Evolutionary conservation across 2,797 vertebrate genomes (phyloP).

Genomic region (Lepus oiostolus): DNA sequence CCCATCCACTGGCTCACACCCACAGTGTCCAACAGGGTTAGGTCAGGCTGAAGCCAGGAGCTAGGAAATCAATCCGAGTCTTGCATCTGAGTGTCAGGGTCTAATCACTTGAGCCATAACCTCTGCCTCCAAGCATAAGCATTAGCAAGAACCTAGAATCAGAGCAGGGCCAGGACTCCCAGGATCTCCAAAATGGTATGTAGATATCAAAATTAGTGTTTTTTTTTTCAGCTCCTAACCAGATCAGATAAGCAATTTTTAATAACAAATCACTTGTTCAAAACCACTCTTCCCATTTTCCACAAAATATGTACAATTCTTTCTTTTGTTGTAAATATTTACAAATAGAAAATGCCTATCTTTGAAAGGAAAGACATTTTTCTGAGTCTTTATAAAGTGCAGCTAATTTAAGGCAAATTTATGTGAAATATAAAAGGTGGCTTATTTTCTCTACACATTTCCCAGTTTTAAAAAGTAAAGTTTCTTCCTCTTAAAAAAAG

Average conservation of each 20-base stretch:
- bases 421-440: constrained; percentile 90
- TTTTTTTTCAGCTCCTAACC: constrained; percentile 6
- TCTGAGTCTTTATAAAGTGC: constrained; percentile 91
- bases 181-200: too few relatives aligned
- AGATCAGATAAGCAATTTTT: constrained; percentile 50
- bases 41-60: too few relatives aligned
- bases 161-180: too few relatives aligned
- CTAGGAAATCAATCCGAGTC: too few relatives aligned
- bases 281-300: constrained; percentile 67
- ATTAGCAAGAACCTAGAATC: too few relatives aligned
- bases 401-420: constrained; percentile 93
- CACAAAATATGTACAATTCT: constrained; percentile 85
- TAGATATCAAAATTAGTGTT: too few relatives aligned
- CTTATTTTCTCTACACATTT: constrained; percentile 87
- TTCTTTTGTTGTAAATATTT: constrained; percentile 87
- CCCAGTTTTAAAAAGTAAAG: constrained; percentile 86
- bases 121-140: too few relatives aligned
- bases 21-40: too few relatives aligned
- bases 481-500: constrained; percentile 82
- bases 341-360: constrained; percentile 87
- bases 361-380: constrained; percentile 86
- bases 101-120: too few relatives aligned
- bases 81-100: too few relatives aligned
- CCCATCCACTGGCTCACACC: too few relatives aligned
- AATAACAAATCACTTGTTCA: constrained; percentile 55